Evolutionary conservation across 1,140 invertebrate species (phyloP), one percentile per base, ranked within the genome.

Genomic region (Eurosta solidaginis): DNA sequence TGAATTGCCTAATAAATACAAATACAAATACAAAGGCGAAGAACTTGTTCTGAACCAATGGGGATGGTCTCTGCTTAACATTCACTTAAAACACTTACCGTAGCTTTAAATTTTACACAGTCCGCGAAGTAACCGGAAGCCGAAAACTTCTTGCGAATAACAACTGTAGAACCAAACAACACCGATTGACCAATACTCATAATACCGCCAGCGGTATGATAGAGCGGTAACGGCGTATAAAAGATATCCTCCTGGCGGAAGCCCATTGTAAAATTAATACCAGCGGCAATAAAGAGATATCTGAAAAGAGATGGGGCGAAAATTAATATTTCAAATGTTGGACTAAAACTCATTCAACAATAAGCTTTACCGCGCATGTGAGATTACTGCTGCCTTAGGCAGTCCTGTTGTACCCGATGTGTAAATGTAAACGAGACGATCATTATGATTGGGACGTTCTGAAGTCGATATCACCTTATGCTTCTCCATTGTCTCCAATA

Each of bases 51-150:
- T n/a, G n/a, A n/a, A n/a, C n/a, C n/a, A n/a, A n/a, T n/a, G n/a
- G n/a, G n/a, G n/a, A n/a, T n/a, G n/a, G n/a, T n/a, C n/a, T n/a
- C n/a, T n/a, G n/a, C n/a, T n/a, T n/a, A n/a, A n/a, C n/a, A n/a
- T n/a, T n/a, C n/a, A n/a, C n/a, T n/a, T n/a, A 3, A 25, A 44
- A 49, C 47, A 80, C 93, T 92, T 90, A 99, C 97, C 82, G 98
- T 99, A 88, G 96, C 97, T 17, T 98, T 92, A 86, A 98, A 97
- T 85, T 97, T 96, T 44, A 93, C 91, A 87, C 97, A 98, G 87
- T 99, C 98, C n/a, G 91, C 90, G 91, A 98, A 99, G 88, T 97
- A 99, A 68, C 94, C 92, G 29, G 96, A 96, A 44, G 97, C 98
- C 10, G 97, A 99, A 89, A 99, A 99, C 89, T 98, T 99, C 83